These are phyloP conservation scores for Aphaenogaster ashmeadi DNA, from an alignment of 1,140 invertebrate genomes.

Conservation along the genomic window DNA sequence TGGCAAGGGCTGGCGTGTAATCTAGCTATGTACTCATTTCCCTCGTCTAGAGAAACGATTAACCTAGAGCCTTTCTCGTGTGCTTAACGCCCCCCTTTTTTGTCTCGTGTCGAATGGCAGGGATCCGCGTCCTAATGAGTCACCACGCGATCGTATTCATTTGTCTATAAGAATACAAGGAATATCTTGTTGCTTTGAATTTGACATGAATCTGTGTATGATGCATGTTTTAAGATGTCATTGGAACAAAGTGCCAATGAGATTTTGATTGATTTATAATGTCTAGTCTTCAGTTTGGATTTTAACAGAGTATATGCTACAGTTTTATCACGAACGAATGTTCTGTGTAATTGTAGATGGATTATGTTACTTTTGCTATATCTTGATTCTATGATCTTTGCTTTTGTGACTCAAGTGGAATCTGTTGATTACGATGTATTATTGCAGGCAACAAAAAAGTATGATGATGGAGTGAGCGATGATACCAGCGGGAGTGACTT, in stretches of 20 bases:
- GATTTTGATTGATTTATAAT: constrained; percentile 10
- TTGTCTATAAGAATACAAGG: not conserved
- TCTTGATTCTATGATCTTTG: not conserved
- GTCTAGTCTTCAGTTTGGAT: not conserved
- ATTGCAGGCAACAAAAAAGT: constrained; percentile 77
- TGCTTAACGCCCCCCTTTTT: not conserved
- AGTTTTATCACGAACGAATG: not conserved
- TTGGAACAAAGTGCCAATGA: not conserved
- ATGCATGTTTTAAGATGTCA: not conserved
- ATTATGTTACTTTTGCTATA: not conserved
- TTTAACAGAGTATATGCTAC: not conserved
- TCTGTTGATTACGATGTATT: not conserved
- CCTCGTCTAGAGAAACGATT: not conserved
- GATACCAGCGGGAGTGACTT: constrained; percentile 93
- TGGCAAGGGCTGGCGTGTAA: not conserved
- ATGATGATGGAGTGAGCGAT: constrained; percentile 88
- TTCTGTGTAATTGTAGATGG: not conserved
- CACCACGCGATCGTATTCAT: not conserved
- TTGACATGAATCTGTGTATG: not conserved
- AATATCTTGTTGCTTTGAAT: not conserved
- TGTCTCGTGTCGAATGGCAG: constrained; percentile 5
- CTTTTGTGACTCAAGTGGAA: not conserved
- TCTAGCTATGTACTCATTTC: not conserved
- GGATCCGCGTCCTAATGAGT: not conserved
- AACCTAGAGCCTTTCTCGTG: constrained; percentile 53